Evolutionary conservation across 2,797 vertebrate species (phyloP).

Genomic region (Fistularia commersonii): DNA sequence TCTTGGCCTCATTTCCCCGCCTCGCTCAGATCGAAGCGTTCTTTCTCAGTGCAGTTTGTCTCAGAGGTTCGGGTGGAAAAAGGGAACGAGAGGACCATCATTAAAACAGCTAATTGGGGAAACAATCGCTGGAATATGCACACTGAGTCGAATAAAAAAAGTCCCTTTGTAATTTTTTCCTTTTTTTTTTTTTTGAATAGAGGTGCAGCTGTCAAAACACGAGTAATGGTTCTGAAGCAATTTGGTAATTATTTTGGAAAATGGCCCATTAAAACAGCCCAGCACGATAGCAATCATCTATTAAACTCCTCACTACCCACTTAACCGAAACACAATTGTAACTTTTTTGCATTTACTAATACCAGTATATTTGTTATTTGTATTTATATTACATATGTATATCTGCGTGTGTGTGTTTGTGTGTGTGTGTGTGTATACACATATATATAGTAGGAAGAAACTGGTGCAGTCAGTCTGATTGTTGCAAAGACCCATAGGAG

Average conservation of each 20-base stretch:
- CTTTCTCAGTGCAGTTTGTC: background rate
- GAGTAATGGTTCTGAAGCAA: constrained; percentile 10
- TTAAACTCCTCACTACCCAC: constrained; percentile 2
- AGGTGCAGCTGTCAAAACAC: constrained; percentile 22
- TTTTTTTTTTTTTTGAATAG: constrained; percentile 10
- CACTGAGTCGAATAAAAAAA: constrained; percentile 5
- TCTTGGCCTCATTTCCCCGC: background rate
- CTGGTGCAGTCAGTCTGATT: too few species aligned
- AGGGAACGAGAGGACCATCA: background rate
- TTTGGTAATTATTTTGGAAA: constrained; percentile 14
- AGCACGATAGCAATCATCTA: constrained; percentile 5
- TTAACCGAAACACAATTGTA: too few species aligned
- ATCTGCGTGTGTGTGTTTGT: too few species aligned
- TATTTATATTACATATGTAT: too few species aligned
- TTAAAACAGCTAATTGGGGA: constrained; percentile 9
- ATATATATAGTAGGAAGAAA: too few species aligned
- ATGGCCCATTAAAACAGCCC: constrained; percentile 13
- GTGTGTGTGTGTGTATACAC: too few species aligned
- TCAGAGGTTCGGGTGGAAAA: background rate
- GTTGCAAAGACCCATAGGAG: too few species aligned
- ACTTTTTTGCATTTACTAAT: too few species aligned
- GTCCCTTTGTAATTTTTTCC: background rate
- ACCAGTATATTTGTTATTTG: too few species aligned
- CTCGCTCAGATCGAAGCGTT: background rate
- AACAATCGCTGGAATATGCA: constrained; percentile 1